These are phyloP conservation scores for Drosophila rellima DNA, from an alignment of 2,888 invertebrate genomes.

Conservation along the genomic window DNA sequence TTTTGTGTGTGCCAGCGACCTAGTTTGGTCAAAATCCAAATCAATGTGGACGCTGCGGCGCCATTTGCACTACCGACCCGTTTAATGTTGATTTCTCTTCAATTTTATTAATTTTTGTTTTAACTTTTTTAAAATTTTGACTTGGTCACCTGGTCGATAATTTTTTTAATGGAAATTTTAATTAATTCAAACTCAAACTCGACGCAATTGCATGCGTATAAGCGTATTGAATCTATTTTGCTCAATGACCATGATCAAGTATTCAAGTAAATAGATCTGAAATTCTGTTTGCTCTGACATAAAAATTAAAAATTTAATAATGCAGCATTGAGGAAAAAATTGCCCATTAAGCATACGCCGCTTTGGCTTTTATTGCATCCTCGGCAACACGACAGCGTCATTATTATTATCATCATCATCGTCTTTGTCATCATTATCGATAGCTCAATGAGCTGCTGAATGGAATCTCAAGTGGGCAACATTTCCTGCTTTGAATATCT, in stretches of 20 bases:
- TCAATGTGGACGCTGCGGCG: slow-evolving; percentile 82
- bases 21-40: slow-evolving; percentile 80
- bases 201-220: not conserved
- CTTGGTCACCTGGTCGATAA: slow-evolving; percentile 67
- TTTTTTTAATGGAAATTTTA: slow-evolving; percentile 72
- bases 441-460: slow-evolving; percentile 60
- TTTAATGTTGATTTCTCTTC: slow-evolving; percentile 55
- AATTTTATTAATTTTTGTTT: slow-evolving; percentile 3
- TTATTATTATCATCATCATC: slow-evolving; percentile 26
- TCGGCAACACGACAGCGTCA: slow-evolving; percentile 26
- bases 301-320: slow-evolving; percentile 67
- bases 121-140: slow-evolving; percentile 40
- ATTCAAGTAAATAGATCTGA: too few relatives aligned
- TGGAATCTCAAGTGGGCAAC: slow-evolving; percentile 64
- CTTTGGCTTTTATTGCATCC: slow-evolving; percentile 50
- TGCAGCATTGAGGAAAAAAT: slow-evolving; percentile 27
- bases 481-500: slow-evolving; percentile 28
- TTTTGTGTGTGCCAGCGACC: slow-evolving; percentile 73
- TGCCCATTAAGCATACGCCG: slow-evolving; percentile 47
- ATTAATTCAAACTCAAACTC: slow-evolving; percentile 56
- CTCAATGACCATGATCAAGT: not conserved
- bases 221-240: slow-evolving; percentile 1
- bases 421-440: slow-evolving; percentile 55
- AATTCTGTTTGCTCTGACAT: slow-evolving; percentile 28
- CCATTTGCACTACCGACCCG: slow-evolving; percentile 72